Evolutionary conservation across 2,797 vertebrate genomes (phyloP), one percentile per base, ranked within the genome.

Genomic region (Tinamus major): DNA sequence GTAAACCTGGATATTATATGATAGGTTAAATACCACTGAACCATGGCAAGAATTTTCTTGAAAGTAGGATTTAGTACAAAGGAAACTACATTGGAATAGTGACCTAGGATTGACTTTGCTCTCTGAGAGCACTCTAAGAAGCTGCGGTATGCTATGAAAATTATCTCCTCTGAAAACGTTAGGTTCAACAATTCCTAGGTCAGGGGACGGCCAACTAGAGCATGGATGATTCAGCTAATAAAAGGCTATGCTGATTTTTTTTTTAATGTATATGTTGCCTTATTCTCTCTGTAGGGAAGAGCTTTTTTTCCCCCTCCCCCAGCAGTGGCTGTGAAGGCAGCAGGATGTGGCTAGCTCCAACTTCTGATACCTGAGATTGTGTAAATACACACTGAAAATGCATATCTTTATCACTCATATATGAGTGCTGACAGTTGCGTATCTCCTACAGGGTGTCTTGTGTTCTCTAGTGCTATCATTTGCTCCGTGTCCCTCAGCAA

Each of bases 11-110:
- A 98, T 98, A 98, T 98, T 98, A 98, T 98, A 98, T 97, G 98
- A 98, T 98, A 98, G 98, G 98, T 98, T 98, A 98, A 98, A 98
- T 97, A 98, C 97, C 98, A 97, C 64, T 98, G 97, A 98, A 98
- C 98, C 98, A 96, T 97, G 97, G 97, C 97, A 97, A 97, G 97
- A 97, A 98, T 98, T 97, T 98, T 98, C 98, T 98, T 97, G 97
- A 97, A 97, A 98, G 97, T 97, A 97, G 97, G 97, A 98, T 98
- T 98, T 98, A 98, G 97, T 97, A 97, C 96, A 97, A 98, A 98
- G 97, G 97, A 97, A 97, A 97, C 96, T 93, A 97, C 97, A 96
- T 95, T 97, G 96, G 97, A 97, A 97, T 91, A 97, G 93, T 97
- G 97, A 98, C 97, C 97, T 96, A 97, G 97, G 97, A 97, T 97